Base-by-base conservation (phyloP, 37 sponge, comb jelly and placozoan genomes). In the Cladorhizidae sp. region DNA sequence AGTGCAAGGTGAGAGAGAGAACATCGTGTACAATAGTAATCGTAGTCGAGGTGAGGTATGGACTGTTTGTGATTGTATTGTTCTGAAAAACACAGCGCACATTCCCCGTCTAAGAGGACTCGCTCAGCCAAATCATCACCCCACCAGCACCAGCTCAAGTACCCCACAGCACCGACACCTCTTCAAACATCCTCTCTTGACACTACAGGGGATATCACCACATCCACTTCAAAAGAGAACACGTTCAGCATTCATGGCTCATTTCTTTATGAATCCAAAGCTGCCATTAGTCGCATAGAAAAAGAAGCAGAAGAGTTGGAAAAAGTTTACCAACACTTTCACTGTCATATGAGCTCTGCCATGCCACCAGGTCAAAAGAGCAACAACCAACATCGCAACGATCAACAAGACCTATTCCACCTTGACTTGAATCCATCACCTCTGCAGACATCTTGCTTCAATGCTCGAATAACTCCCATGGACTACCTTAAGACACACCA, bases 281-380 rank as follows among this genome's bases (percentile, higher is more conserved):
- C 80, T 0, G 68, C 85, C 6, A 75, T 90, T 68, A 71, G 52
- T 33, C 78, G 82, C 11, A 41, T 90, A 59, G 90, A 90, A 41
- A 84, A 78, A 43, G 90, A 90, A 70, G 81, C 85, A n/a, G 62
- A 85, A 64, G 54, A 72, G 50, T 52, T 85, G 14, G 79, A 85
- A 26, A 68, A 23, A 32, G 31, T 41, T 25, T 85, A 72, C 73
- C 59, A 61, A 8, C 21, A 64, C 29, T 51, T 36, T 50, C 35
- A 25, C 68, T 67, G 38, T 6, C 41, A n/a, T 7, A 42, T 45
- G 71, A 40, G 26, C n/a, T 9, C 39, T 67, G 5, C 68, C 71
- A 40, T 12, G 39, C n/a, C 21, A 40, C 71, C 62, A 61, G 12
- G 6, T 61, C 14, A 12, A 28, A 61, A 61, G 7, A 17, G 6